Evolutionary conservation across 1,140 invertebrate species (phyloP), one percentile per base, ranked within the genome.

Genomic region (Heliconius congener): DNA sequence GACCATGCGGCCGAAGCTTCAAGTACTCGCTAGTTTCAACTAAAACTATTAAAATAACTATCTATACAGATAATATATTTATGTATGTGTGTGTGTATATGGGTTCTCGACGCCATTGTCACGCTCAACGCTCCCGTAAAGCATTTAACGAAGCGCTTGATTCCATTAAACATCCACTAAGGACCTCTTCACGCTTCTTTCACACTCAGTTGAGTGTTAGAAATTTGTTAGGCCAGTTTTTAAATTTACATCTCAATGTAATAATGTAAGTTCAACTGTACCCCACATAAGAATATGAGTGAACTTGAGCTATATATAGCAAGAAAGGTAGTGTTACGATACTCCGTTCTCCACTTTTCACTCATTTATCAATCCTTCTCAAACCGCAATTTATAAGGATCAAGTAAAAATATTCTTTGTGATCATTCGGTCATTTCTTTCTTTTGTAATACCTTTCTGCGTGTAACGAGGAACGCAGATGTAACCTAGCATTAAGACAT

Each of bases 141-240:
- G 23, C 60, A 66, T 66, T 66, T 66, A 66, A 66, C 60, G 60
- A 66, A 66, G 60, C 60, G 60, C 27, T 66, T 66, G 60, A 66
- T 66, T 66, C 60, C 27, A 66, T 66, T 66, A 66, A 66, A 66
- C 60, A 66, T 16, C 60, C 60, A 66, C 60, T 60, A 60, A 60
- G n/a, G 57, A 23, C 57, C 57, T 60, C n/a, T 66, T 66, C 60
- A 66, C 60, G 60, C 9, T 66, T 30, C 60, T 66, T 66, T 66
- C 23, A 66, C 27, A 30, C n/a, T 66, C 27, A 66, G 27, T 66
- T 66, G 27, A 6, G 60, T 66, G 60, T 66, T 66, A 18, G 60
- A 66, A 30, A 66, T 27, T 66, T 66, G 60, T 66, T 60, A 66
- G 57, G 3, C 27, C 11, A 66, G 60, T 66, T 66, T 66, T 57